Conservation (phyloP, 1,140 invertebrate species). For the Paraescarpia echinospica region DNA sequence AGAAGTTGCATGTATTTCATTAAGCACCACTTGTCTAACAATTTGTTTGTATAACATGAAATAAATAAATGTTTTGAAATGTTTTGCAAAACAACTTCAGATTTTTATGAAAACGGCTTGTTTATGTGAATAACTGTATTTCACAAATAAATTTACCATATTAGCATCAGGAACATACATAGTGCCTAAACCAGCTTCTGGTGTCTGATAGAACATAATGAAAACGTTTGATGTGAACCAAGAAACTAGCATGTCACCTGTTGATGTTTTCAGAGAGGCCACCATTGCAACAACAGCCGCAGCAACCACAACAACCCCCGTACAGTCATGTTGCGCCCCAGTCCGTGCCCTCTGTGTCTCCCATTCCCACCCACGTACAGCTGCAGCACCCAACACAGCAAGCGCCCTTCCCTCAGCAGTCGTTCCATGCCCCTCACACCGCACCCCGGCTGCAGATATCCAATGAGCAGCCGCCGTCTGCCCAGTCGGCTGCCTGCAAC, state of each 20-base stretch:
- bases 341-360: background rate
- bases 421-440: constrained; percentile 12
- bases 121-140: too few species aligned
- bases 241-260: background rate
- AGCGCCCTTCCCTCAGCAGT: constrained; percentile 24
- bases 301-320: constrained; percentile 31
- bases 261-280: constrained; percentile 35
- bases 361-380: background rate
- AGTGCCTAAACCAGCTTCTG: too few species aligned
- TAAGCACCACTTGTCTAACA: too few species aligned
- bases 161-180: too few species aligned
- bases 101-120: too few species aligned
- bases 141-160: too few species aligned
- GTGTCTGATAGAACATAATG: background rate
- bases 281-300: constrained; percentile 23
- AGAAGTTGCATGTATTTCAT: too few species aligned
- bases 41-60: too few species aligned
- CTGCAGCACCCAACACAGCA: constrained; percentile 36
- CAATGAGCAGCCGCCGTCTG: background rate
- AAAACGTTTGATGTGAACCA: background rate
- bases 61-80: too few species aligned
- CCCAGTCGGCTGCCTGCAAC: background rate
- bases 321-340: background rate
- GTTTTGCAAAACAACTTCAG: too few species aligned
- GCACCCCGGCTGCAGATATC: constrained; percentile 3